Evolutionary conservation across 2,888 invertebrate species (phyloP).

Genomic region (Kuschelorhynchus macadamiae): DNA sequence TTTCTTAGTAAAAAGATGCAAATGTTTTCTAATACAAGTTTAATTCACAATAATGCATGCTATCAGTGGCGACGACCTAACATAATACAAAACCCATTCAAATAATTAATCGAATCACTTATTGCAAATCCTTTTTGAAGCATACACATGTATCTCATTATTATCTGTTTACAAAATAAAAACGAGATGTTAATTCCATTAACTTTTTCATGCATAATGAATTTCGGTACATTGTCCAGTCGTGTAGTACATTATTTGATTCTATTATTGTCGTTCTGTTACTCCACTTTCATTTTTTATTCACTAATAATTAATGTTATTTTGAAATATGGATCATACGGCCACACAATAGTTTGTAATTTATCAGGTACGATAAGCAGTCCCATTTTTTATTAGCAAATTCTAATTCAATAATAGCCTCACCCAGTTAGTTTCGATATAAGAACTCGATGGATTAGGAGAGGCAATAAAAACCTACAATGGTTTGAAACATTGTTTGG

Average conservation of each 20-base stretch:
- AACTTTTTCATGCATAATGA: conserved; percentile 45
- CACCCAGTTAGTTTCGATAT: conserved; percentile 23
- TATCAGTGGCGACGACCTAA: not conserved
- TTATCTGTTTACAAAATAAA: conserved; percentile 34
- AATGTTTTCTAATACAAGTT: no score
- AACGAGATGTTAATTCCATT: conserved; percentile 38
- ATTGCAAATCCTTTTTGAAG: not conserved
- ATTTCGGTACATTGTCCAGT: conserved; percentile 32
- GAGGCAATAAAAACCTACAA: no score
- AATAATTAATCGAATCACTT: no score
- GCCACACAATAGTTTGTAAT: conserved; percentile 35
- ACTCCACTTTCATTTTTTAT: conserved; percentile 43
- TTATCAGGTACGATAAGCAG: conserved; percentile 34
- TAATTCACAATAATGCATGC: no score
- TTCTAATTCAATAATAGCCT: conserved; percentile 37
- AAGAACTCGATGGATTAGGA: no score
- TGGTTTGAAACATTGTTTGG: no score
- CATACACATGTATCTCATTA: conserved; percentile 28
- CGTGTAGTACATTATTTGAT: conserved; percentile 30
- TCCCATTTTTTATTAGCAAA: conserved; percentile 33
- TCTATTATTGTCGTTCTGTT: conserved; percentile 37
- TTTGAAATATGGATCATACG: conserved; percentile 34
- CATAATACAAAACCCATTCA: not conserved
- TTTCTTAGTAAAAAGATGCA: no score
- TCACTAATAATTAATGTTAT: conserved; percentile 38